Evolutionary conservation across 2,888 invertebrate species (phyloP), one percentile per base, ranked within the genome.

Genomic region (Sinohyriopsis cumingii): DNA sequence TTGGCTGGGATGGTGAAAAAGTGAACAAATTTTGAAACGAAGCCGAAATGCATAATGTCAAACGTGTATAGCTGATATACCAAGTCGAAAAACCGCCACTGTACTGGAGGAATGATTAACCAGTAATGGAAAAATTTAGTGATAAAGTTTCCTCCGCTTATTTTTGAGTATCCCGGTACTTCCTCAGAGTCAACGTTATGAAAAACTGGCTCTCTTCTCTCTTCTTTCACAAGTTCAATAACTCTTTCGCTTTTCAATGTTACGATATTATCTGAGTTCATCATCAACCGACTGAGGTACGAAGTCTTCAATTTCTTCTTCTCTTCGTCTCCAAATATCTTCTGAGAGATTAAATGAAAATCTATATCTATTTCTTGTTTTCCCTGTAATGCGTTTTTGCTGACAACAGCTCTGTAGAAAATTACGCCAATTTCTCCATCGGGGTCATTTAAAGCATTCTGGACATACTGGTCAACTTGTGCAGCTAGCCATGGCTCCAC

Each of bases 1-100:
- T 69, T 69, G 6, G 25, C 57, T 54, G 72, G 69, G 28, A 73
- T 67, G 18, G 69, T 73, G 24, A 69, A 60, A 28, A 67, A 69
- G n/a, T 73, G 72, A 24, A 69, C 59, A 59, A 57, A 61, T 59
- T 73, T 73, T 12, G 67, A 25, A 12, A 69, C 19, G 33, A 67
- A 60, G 3, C 64, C 64, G 20, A 69, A 69, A 59, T 73, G 72
- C 18, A 60, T 59, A n/a, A 73, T 73, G 25, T 69, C 69, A 61
- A 69, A 73, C 5, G 67, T 69, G 55, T 73, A 73, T 59, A 69
- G 55, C 55, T 73, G 72, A 22, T 69, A 73, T 15, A 63, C 56
- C 12, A 73, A 61, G 20, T 69, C 69, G n/a, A 67, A 67, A 60
- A 73, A 69, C 18, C 60, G 66, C 60, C 64, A 73, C 45, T 73